Conservation (phyloP, 2,888 invertebrate genomes). For the Drosophila recens region DNA sequence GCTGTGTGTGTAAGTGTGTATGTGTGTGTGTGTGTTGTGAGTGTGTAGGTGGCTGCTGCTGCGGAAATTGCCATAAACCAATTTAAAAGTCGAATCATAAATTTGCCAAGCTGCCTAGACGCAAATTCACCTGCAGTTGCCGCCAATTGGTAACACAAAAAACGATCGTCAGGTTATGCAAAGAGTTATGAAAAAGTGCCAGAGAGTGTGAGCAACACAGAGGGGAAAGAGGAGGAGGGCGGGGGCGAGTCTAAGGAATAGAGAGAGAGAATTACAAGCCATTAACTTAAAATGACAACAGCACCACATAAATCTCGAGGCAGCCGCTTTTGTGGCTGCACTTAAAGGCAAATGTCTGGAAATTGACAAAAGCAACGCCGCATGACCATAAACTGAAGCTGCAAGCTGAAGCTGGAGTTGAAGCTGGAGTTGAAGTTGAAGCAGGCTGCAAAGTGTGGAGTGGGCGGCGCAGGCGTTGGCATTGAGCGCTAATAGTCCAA, state of each 20-base stretch:
- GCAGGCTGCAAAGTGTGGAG: constrained; percentile 27
- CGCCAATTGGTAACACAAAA: constrained; percentile 42
- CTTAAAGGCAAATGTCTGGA: constrained; percentile 71
- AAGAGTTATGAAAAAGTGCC: constrained; percentile 55
- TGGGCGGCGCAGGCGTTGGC: constrained; percentile 66
- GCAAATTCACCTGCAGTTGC: constrained; percentile 67
- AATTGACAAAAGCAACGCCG: constrained; percentile 71
- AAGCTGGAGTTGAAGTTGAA: constrained; percentile 8
- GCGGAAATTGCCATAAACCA: constrained; percentile 69
- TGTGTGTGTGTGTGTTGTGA: constrained; percentile 18
- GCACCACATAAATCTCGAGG: constrained; percentile 79
- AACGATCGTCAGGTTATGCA: constrained; percentile 60
- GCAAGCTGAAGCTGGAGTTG: constrained; percentile 3
- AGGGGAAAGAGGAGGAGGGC: constrained; percentile 16
- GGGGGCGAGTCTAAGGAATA: constrained; percentile 7
- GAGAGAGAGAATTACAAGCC: constrained; percentile 72
- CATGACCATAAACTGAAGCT: constrained; percentile 41
- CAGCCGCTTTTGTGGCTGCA: constrained; percentile 57
- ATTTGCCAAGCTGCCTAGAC: constrained; percentile 51
- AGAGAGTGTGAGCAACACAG: constrained; percentile 17
- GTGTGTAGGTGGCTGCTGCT: constrained; percentile 34
- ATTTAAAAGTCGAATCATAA: constrained; percentile 70
- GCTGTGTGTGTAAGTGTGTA: constrained; percentile 1
- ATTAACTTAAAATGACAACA: constrained; percentile 83
- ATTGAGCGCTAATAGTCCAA: constrained; percentile 70